Percentiles rank a stretch among this genome's conserved stretches.
phyloP scores from a whole-genome alignment of 2,113 vertebrate species.

The Ardeotis arabs region DNA sequence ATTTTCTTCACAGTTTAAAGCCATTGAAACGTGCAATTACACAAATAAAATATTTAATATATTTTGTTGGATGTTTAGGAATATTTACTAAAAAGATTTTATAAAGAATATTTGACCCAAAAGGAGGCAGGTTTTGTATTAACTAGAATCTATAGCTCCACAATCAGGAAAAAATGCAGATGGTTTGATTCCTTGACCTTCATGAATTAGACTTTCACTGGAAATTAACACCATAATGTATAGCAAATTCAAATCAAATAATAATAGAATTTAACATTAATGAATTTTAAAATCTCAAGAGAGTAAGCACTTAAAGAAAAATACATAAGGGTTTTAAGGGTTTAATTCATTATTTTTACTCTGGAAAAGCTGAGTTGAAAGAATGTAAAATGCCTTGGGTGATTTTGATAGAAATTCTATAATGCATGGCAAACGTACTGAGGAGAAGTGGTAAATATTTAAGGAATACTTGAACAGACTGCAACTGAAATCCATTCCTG shows the following conservation, averaged over 20 bases:
- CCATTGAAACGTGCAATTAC: not conserved
- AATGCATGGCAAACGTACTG: not conserved
- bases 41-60: not conserved
- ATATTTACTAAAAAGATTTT: not conserved
- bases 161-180: not conserved
- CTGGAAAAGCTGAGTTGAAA: not conserved
- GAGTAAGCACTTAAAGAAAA: not conserved
- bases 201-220: not conserved
- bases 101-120: not conserved
- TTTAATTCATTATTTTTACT: not conserved
- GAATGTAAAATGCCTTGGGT: not conserved
- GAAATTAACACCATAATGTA: not conserved
- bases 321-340: not conserved
- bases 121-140: not conserved
- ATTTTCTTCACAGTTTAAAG: not conserved
- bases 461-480: conserved; percentile 25
- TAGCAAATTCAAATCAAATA: not conserved
- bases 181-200: not conserved
- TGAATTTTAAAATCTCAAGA: not conserved
- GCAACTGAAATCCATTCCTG: conserved; percentile 25
- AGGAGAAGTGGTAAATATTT: conserved; percentile 15
- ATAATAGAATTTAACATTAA: not conserved
- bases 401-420: conserved; percentile 39
- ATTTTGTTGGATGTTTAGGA: not conserved
- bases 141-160: not conserved